Evolutionary conservation across 2,797 vertebrate species (phyloP).

Genomic region (Poeciliopsis gracilis): DNA sequence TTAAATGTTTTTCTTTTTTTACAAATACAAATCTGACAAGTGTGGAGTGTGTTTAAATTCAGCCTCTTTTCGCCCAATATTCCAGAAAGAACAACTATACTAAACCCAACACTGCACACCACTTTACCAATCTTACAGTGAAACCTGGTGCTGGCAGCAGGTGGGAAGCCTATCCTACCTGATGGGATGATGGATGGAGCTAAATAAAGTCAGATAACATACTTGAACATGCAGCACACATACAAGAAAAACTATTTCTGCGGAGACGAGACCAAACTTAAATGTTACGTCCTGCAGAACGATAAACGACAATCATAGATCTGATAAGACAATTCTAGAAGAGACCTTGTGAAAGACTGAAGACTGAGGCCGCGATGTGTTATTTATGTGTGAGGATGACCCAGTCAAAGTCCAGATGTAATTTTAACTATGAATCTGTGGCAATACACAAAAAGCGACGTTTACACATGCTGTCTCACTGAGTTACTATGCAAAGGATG

Average conservation of each 20-base stretch:
- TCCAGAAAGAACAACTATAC: background rate
- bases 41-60: background rate
- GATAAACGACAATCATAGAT: background rate
- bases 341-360: background rate
- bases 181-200: background rate
- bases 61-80: background rate
- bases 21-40: background rate
- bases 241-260: background rate
- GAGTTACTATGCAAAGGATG: background rate
- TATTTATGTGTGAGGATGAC: too few relatives aligned
- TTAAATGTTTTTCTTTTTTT: background rate
- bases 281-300: background rate
- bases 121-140: background rate
- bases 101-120: background rate
- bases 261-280: background rate
- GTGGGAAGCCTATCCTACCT: background rate
- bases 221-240: background rate
- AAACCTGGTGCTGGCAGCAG: background rate
- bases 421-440: background rate
- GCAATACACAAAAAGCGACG: background rate
- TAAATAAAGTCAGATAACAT: background rate
- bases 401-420: background rate
- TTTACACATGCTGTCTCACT: background rate
- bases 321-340: background rate
- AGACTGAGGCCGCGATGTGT: background rate